Evolutionary conservation across 2,888 invertebrate genomes (phyloP).

Genomic region (Apamea epomidion): DNA sequence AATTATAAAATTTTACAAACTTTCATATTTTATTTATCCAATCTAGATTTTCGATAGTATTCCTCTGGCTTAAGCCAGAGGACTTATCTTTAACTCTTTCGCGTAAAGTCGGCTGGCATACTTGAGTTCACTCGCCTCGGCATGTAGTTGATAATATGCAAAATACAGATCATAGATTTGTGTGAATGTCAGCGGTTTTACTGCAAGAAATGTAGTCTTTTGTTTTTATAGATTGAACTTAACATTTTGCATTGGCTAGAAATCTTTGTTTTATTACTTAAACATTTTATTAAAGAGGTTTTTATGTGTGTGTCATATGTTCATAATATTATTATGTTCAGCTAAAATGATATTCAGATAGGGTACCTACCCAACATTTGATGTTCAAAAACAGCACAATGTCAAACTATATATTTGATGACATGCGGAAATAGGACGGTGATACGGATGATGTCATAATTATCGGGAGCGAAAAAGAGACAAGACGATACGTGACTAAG

Average conservation of each 20-base stretch:
- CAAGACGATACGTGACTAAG: no score
- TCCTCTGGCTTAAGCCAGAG: no score
- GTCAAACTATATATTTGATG: not conserved
- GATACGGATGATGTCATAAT: no score
- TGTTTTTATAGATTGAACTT: not conserved
- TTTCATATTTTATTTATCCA: no score
- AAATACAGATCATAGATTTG: slow-evolving; percentile 56
- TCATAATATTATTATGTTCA: not conserved
- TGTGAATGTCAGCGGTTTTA: slow-evolving; percentile 36
- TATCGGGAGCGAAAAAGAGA: no score
- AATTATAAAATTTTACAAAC: no score
- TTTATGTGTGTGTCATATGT: not conserved
- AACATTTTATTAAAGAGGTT: not conserved
- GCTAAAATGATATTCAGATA: not conserved
- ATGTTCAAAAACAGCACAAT: no score
- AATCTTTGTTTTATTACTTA: not conserved
- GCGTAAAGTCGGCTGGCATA: not conserved
- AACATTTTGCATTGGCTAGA: not conserved
- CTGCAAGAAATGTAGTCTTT: not conserved
- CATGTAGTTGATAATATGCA: slow-evolving; percentile 62
- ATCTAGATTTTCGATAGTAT: no score
- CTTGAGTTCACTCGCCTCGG: slow-evolving; percentile 37
- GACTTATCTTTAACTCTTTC: slow-evolving; percentile 10
- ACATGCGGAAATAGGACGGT: not conserved
- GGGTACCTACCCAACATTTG: no score